Conservation (phyloP, 35 echinoderm and acorn worm species). For the Apostichopus parvimensis region DNA sequence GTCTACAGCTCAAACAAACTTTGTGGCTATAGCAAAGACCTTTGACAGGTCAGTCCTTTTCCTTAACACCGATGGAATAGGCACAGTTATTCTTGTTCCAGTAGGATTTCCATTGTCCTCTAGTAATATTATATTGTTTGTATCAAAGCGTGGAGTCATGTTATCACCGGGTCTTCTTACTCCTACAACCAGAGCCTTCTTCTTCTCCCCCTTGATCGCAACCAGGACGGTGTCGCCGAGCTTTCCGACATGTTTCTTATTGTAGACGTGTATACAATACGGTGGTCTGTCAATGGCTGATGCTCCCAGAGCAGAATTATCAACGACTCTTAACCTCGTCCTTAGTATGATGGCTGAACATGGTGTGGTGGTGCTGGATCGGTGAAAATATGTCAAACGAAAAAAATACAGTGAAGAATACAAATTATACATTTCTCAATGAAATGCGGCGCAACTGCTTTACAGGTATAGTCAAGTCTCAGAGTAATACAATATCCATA, state of each 20-base stretch:
- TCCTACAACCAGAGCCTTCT: slow-evolving; percentile 88
- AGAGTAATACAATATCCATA: too few relatives aligned
- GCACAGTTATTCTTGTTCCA: slow-evolving; percentile 87
- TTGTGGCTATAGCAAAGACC: slow-evolving; percentile 92
- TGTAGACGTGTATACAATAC: slow-evolving; percentile 95
- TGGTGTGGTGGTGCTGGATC: slow-evolving; percentile 68
- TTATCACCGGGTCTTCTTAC: slow-evolving; percentile 67
- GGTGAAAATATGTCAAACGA: too few relatives aligned
- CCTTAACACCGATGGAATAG: slow-evolving; percentile 82
- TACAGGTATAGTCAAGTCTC: too few relatives aligned
- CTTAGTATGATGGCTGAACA: slow-evolving; percentile 72
- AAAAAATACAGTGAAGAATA: neutral
- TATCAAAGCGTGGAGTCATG: slow-evolving; percentile 93
- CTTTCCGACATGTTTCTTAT: slow-evolving; percentile 80
- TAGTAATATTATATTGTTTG: slow-evolving; percentile 91
- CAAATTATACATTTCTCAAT: neutral
- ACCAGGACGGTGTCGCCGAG: slow-evolving; percentile 88
- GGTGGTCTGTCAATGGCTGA: slow-evolving; percentile 77
- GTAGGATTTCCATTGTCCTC: slow-evolving; percentile 98
- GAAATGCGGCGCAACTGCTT: too few relatives aligned
- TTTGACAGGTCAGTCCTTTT: slow-evolving; percentile 88
- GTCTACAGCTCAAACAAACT: slow-evolving; percentile 56
- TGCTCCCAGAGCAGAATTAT: slow-evolving; percentile 87
- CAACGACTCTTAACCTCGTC: slow-evolving; percentile 79
- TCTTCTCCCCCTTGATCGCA: slow-evolving; percentile 91